A percentile compares a stretch with the other conserved stretches of the same genome.
Conservation (phyloP, 2,113 vertebrate genomes). For the Neodontobutis hainanensis region DNA sequence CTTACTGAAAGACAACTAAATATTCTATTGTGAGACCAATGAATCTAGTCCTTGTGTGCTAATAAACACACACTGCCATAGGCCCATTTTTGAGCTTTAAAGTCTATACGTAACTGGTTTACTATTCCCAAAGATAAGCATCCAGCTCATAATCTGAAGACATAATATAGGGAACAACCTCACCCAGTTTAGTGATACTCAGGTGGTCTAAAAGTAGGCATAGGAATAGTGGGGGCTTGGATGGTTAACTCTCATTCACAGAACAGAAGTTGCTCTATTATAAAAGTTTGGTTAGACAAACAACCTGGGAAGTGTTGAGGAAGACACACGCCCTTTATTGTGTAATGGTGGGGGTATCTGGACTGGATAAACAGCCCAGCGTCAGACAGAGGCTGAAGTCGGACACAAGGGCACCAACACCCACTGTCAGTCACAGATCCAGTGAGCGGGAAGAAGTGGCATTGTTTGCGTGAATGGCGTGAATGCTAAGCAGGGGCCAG, state of each 20-base stretch:
- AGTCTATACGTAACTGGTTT: background rate
- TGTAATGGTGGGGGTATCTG: constrained; percentile 72
- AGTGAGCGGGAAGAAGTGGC: constrained; percentile 75
- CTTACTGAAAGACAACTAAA: constrained; percentile 7
- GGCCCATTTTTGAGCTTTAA: background rate
- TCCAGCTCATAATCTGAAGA: no score
- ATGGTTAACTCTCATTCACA: background rate
- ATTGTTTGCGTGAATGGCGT: constrained; percentile 82
- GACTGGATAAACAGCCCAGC: constrained; percentile 80
- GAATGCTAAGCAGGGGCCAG: constrained; percentile 78
- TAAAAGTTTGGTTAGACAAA: constrained; percentile 78
- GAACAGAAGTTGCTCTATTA: constrained; percentile 65
- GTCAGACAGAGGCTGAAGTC: constrained; percentile 76
- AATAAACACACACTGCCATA: background rate
- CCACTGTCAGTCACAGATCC: constrained; percentile 78
- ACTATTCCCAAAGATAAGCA: no score
- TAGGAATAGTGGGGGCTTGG: background rate
- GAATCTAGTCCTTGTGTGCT: constrained; percentile 57
- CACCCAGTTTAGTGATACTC: no score
- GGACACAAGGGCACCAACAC: constrained; percentile 80
- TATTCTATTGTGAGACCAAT: constrained; percentile 39
- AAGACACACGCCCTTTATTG: constrained; percentile 81
- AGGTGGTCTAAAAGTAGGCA: no score
- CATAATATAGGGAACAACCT: no score
- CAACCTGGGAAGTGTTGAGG: constrained; percentile 74